Evolutionary conservation across 1,140 invertebrate genomes (phyloP), one percentile per base, ranked within the genome.

Genomic region (Drosophila truncata): DNA sequence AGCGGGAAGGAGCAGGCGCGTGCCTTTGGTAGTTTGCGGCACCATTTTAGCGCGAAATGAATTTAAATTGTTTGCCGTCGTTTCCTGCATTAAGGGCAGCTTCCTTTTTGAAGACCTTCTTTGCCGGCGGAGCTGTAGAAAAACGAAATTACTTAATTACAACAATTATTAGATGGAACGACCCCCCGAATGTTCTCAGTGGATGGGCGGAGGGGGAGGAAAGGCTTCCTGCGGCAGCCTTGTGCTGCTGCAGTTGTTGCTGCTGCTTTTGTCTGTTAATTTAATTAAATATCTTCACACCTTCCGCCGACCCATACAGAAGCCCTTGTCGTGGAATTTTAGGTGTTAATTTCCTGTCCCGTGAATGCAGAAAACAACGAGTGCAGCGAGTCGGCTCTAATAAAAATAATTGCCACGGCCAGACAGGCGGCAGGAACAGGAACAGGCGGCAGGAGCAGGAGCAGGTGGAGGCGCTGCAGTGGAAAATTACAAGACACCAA

Each of bases 271-370:
- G 75, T 59, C 78, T 85, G 85, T 78, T 90, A 90, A 90, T 90
- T 92, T 91, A 91, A 91, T 92, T 92, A 91, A 90, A 91, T 91
- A 92, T 83, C 79, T 91, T 91, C 80, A 87, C 90, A 91, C 91
- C 85, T 92, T 87, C 72, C 78, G 80, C 75, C 80, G 82, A 79
- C 69, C 54, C 54, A 62, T 58, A 59, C 72, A 62, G 23, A 39
- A 37, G 57, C 31, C 27, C 63, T 47, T 58, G 41, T 71, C 61
- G 77, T 61, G 62, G 58, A 63, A 77, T 87, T 60, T 73, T 81
- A 81, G 85, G 80, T 85, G 85, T 90, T 78, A 90, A 88, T 90
- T 88, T 81, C 85, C 85, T 76, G 85, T 85, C 63, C 66, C 44
- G 71, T 37, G n/a, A 41, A 65, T 63, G 78, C 69, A 69, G 54